Evolutionary conservation across 2,113 vertebrate genomes (phyloP).

Genomic region (Nesogale talazaci): DNA sequence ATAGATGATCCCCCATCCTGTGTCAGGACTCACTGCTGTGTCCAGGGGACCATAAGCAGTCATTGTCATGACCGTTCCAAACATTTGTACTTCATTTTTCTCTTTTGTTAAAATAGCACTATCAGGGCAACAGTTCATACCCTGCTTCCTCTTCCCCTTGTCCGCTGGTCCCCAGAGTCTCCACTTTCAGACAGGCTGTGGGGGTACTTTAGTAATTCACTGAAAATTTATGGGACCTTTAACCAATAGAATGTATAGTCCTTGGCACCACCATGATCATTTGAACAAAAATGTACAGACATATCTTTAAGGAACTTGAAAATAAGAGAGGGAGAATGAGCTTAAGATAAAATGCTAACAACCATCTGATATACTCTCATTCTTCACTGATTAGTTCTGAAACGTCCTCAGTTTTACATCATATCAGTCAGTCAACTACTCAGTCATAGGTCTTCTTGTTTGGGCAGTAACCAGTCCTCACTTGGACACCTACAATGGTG

Average conservation of each 20-base stretch:
- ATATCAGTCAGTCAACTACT: not conserved
- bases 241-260: not conserved
- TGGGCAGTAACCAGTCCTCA: not conserved
- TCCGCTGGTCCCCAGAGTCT: not conserved
- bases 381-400: not conserved
- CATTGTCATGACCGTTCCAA: not conserved
- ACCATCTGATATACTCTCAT: not conserved
- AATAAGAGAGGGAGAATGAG: not conserved
- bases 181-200: not conserved
- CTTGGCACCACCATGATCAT: not conserved
- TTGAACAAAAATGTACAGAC: not conserved
- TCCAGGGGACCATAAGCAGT: not conserved
- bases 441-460: not conserved
- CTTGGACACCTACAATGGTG: not conserved
- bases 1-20: not conserved
- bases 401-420: not conserved
- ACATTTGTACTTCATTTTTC: not conserved
- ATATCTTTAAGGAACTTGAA: not conserved
- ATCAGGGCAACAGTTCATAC: not conserved
- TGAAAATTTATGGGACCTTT: not conserved
- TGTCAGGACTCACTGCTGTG: not conserved
- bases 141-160: not conserved
- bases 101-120: not conserved
- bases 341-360: not conserved
- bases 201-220: not conserved